Conservation (phyloP, 2,113 vertebrate genomes). For the Halichoerus grypus region DNA sequence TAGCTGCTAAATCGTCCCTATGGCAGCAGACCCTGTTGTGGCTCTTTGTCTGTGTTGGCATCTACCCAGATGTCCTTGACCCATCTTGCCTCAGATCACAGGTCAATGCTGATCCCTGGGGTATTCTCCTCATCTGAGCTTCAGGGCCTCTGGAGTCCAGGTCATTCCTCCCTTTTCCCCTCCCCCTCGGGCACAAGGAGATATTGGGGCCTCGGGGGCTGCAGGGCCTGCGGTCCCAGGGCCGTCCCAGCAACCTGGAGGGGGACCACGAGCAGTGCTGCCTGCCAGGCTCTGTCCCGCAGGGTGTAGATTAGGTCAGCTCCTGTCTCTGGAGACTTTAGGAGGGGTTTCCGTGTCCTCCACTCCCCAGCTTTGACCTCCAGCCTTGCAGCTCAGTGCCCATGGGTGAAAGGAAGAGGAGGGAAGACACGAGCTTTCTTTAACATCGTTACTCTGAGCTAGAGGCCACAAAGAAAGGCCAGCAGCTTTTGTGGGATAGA, state of each 20-base stretch:
- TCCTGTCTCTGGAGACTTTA: background rate
- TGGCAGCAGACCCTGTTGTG: background rate
- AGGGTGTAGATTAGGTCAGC: too few relatives aligned
- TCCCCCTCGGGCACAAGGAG: too few relatives aligned
- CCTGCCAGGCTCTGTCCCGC: background rate
- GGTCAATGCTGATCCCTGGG: too few relatives aligned
- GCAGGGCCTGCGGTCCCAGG: too few relatives aligned
- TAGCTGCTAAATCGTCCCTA: slow-evolving; percentile 58
- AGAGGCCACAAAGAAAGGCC: background rate
- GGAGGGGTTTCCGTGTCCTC: background rate
- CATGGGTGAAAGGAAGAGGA: background rate
- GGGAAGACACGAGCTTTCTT: background rate
- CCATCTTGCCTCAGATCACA: too few relatives aligned
- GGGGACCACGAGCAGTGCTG: background rate
- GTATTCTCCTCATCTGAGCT: too few relatives aligned
- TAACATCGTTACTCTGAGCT: background rate
- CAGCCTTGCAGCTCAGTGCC: background rate
- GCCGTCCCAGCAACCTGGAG: background rate
- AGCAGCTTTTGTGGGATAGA: background rate
- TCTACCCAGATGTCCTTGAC: too few relatives aligned
- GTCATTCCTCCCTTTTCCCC: too few relatives aligned
- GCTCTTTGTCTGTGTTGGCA: too few relatives aligned
- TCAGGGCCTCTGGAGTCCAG: too few relatives aligned
- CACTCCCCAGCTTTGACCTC: background rate
- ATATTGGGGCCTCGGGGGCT: background rate